Conservation (phyloP, 2,797 vertebrate species). For the Pelochelys cantorii region DNA sequence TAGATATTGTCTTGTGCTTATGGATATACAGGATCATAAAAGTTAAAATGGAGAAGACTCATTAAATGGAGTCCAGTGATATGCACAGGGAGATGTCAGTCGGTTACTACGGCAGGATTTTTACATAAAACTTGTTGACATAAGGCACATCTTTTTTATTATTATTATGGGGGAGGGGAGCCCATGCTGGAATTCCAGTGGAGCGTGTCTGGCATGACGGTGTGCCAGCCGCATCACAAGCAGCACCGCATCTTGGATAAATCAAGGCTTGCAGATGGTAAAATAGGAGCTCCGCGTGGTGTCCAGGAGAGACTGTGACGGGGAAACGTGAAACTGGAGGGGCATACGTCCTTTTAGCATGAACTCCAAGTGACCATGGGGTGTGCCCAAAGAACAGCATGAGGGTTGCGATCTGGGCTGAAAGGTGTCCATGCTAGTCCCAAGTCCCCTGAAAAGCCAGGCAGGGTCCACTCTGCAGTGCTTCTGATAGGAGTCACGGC, state of each 20-base stretch:
- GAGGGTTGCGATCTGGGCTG: neutral
- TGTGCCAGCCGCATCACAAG: neutral
- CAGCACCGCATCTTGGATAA: neutral
- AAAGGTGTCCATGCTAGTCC: neutral
- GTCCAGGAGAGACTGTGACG: neutral
- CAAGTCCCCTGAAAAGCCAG: no score
- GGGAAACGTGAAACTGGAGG: neutral
- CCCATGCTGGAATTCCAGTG: neutral
- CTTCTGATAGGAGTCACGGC: neutral
- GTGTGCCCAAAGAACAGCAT: neutral
- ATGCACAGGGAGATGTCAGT: neutral
- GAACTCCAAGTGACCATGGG: neutral
- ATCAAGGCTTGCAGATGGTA: neutral
- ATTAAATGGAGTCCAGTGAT: neutral
- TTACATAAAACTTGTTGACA: neutral
- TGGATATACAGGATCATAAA: neutral
- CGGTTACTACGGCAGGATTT: neutral
- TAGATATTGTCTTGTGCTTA: neutral
- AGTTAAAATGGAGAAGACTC: neutral
- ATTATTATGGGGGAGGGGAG: neutral
- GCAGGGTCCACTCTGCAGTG: neutral
- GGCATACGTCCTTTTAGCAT: neutral
- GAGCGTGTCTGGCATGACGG: neutral
- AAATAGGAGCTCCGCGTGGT: neutral
- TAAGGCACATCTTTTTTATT: neutral